Evolutionary conservation across 2,113 vertebrate species (phyloP).

Genomic region (Procavia capensis): DNA sequence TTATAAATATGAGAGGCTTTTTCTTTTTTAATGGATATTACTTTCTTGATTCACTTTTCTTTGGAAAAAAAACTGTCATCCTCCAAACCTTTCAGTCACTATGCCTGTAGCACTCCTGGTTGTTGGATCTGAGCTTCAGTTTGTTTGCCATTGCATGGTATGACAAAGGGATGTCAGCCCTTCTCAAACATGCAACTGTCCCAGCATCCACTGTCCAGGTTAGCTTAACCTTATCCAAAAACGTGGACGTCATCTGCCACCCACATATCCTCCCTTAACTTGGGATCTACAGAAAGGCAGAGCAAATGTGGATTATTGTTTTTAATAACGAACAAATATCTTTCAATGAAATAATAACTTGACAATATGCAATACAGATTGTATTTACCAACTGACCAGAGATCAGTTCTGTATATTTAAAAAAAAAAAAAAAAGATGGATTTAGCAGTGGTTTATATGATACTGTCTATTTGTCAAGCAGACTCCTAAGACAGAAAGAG

Average conservation of each 20-base stretch:
- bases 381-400: conserved; percentile 44
- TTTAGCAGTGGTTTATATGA: conserved; percentile 14
- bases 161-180: conserved; percentile 48
- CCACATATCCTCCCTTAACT: conserved; percentile 47
- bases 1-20: conserved; percentile 78
- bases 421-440: conserved; percentile 13
- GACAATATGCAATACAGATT: conserved; percentile 9
- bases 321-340: conserved; percentile 43
- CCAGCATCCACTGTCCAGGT: conserved; percentile 55
- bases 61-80: conserved; percentile 62
- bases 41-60: conserved; percentile 70
- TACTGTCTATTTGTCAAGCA: conserved; percentile 47
- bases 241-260: not conserved
- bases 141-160: conserved; percentile 68
- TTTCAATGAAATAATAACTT: conserved; percentile 59
- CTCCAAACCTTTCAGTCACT: conserved; percentile 53
- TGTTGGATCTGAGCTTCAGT: conserved; percentile 59
- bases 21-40: conserved; percentile 21
- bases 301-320: conserved; percentile 43
- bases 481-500: conserved; percentile 39
- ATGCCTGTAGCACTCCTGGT: conserved; percentile 65
- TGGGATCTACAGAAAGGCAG: conserved; percentile 68
- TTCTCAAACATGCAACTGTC: conserved; percentile 38
- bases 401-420: not conserved
- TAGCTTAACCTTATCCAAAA: conserved; percentile 9